Evolutionary conservation across 2,888 invertebrate species (phyloP).

Genomic region (Aporophyla lueneburgensis): DNA sequence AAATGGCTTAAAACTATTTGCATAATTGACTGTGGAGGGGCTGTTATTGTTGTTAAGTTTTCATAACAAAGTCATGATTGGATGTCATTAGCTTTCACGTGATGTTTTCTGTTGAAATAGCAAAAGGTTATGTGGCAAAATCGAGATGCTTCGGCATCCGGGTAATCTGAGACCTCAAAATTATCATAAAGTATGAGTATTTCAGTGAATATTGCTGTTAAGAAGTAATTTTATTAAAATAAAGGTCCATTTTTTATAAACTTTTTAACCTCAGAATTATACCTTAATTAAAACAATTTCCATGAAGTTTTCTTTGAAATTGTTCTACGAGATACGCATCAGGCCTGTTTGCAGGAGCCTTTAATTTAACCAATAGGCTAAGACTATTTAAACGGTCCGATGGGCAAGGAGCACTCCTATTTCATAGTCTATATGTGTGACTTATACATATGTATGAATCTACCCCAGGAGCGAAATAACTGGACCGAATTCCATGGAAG

Average conservation of each 20-base stretch:
- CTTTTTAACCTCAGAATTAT: no score
- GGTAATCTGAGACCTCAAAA: no score
- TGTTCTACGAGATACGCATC: no score
- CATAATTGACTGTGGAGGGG: slow-evolving; percentile 59
- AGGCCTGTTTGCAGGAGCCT: no score
- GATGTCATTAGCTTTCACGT: slow-evolving; percentile 11
- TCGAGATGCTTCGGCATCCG: no score
- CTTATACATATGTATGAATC: slow-evolving; percentile 48
- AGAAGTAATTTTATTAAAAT: no score
- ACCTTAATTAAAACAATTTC: no score
- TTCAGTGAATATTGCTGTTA: no score
- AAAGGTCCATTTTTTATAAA: no score
- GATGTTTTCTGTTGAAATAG: not conserved
- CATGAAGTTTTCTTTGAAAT: no score
- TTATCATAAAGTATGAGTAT: no score
- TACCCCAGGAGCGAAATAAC: slow-evolving; percentile 31
- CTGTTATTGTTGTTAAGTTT: slow-evolving; percentile 39
- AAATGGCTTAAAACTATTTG: slow-evolving; percentile 62
- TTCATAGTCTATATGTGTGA: slow-evolving; percentile 17
- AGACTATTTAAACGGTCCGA: not conserved
- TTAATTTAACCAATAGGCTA: not conserved
- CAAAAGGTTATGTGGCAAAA: not conserved
- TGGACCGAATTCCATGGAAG: slow-evolving; percentile 40
- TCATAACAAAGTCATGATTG: no score
- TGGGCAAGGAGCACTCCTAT: not conserved